Evolutionary conservation across 2,113 vertebrate species (phyloP).

Genomic region (Solea senegalensis): DNA sequence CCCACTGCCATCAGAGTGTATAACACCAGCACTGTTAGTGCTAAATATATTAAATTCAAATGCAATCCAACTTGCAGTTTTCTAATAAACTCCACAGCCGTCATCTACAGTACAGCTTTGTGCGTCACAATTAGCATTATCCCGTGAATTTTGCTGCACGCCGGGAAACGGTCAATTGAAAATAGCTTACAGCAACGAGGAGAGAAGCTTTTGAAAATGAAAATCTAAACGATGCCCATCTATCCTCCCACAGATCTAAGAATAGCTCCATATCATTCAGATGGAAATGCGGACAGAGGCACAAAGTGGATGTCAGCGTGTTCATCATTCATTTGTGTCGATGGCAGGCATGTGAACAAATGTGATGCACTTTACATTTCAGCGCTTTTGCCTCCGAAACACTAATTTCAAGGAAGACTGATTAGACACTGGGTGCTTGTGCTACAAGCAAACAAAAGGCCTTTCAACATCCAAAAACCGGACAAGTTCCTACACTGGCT

Average conservation of each 20-base stretch:
- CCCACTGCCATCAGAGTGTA: no score
- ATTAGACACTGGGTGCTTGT: conserved; percentile 17
- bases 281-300: conserved; percentile 75
- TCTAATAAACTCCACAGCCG: conserved; percentile 46
- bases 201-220: conserved; percentile 70
- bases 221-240: conserved; percentile 76
- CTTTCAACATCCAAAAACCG: conserved; percentile 3
- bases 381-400: conserved; percentile 33
- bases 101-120: conserved; percentile 64
- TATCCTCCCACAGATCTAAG: conserved; percentile 76
- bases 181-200: conserved; percentile 63
- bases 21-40: no score
- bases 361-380: conserved; percentile 45
- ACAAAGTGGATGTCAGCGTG: conserved; percentile 62
- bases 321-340: conserved; percentile 65
- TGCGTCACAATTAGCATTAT: conserved; percentile 68
- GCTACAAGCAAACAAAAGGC: background rate
- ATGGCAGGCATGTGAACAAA: conserved; percentile 56
- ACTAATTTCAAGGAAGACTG: conserved; percentile 28
- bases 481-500: background rate
- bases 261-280: conserved; percentile 76
- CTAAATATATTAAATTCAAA: background rate
- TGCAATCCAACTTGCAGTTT: conserved; percentile 38
- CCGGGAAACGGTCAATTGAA: conserved; percentile 64
- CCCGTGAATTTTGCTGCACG: conserved; percentile 44